Evolutionary conservation across 2,888 invertebrate species (phyloP).

Genomic region (Dorcus hopei): DNA sequence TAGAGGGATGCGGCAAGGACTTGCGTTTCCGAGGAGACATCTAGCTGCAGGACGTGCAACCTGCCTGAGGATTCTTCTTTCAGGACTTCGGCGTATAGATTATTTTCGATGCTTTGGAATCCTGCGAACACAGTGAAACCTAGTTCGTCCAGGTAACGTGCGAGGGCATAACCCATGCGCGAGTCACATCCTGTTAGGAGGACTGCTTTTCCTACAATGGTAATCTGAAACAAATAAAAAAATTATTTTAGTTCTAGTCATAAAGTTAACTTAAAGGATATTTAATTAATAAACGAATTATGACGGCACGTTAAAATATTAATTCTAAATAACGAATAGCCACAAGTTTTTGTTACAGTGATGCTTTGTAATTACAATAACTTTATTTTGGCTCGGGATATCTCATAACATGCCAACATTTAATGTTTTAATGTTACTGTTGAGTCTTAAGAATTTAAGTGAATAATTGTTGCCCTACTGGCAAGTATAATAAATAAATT

Average conservation of each 20-base stretch:
- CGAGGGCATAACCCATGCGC: conserved; percentile 68
- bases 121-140: conserved; percentile 89
- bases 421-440: too few relatives aligned
- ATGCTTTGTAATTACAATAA: too few relatives aligned
- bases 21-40: conserved; percentile 77
- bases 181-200: conserved; percentile 83
- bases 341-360: too few relatives aligned
- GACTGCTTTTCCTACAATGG: conserved; percentile 79
- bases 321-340: too few relatives aligned
- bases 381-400: too few relatives aligned
- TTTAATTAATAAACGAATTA: too few relatives aligned
- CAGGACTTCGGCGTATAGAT: conserved; percentile 65
- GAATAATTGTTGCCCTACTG: too few relatives aligned
- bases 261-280: too few relatives aligned
- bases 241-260: not conserved
- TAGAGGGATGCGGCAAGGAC: conserved; percentile 74
- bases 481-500: too few relatives aligned
- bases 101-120: conserved; percentile 65
- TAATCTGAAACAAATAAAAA: conserved; percentile 57
- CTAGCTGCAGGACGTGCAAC: conserved; percentile 70
- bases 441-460: too few relatives aligned
- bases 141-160: conserved; percentile 76
- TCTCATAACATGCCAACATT: too few relatives aligned
- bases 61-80: conserved; percentile 74
- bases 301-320: too few relatives aligned